A percentile compares a stretch with the other conserved stretches of the same genome.
Evolutionary conservation across 2,888 invertebrate species (phyloP).

Genomic region (Deroplatys truncata): DNA sequence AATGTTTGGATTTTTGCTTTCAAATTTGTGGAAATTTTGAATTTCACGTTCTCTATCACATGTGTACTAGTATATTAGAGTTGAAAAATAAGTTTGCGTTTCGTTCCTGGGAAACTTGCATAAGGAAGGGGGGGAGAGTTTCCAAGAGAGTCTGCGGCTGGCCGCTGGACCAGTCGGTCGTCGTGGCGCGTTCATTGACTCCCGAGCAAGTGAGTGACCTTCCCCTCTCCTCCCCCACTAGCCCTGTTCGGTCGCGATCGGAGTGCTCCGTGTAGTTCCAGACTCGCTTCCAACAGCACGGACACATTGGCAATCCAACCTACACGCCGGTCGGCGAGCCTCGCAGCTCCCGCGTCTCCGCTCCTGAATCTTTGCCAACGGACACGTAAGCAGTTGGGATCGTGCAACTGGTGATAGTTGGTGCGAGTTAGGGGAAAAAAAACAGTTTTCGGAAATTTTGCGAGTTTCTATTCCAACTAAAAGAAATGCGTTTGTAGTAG

Average conservation of each 20-base stretch:
- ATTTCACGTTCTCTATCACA: too few species aligned
- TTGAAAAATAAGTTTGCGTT: not conserved
- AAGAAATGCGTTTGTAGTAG: not conserved
- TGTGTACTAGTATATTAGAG: too few species aligned
- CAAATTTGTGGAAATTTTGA: too few species aligned
- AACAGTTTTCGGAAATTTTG: not conserved
- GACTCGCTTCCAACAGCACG: not conserved
- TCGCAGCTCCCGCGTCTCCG: not conserved
- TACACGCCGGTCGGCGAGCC: not conserved
- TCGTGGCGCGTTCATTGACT: slow-evolving; percentile 19
- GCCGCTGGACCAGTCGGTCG: slow-evolving; percentile 13
- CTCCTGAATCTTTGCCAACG: slow-evolving; percentile 11
- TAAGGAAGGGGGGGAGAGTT: not conserved
- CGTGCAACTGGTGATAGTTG: not conserved
- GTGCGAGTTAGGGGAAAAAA: not conserved
- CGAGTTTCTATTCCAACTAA: not conserved
- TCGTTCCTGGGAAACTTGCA: not conserved
- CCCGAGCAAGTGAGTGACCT: slow-evolving; percentile 19
- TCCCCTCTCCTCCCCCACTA: not conserved
- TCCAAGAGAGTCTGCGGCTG: not conserved
- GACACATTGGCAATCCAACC: not conserved
- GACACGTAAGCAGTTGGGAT: slow-evolving; percentile 11
- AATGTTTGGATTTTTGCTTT: too few species aligned
- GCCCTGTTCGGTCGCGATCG: not conserved
- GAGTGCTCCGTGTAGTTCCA: not conserved